A percentile compares a stretch with the other conserved stretches of the same genome.
phyloP scores from a whole-genome alignment of 2,888 invertebrate species.

The Ctenicera cuprea region DNA sequence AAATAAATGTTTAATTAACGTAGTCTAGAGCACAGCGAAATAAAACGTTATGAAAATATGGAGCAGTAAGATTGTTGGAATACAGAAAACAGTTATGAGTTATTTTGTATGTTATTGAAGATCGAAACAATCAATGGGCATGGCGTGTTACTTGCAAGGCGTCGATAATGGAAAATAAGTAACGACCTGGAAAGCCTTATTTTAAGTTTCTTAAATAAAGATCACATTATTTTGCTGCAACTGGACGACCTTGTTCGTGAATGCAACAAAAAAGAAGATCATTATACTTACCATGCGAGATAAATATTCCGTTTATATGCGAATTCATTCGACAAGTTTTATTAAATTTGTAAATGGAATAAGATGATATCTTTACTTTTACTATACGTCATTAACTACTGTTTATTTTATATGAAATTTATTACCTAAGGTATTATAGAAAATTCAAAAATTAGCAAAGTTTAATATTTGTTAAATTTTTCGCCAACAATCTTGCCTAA shows the following conservation, averaged over 20 bases:
- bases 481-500: too few species aligned
- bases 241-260: constrained; percentile 33
- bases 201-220: constrained; percentile 38
- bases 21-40: not conserved
- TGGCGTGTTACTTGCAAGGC: constrained; percentile 21
- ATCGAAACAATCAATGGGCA: constrained; percentile 16
- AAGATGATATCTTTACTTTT: too few species aligned
- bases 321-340: constrained; percentile 1
- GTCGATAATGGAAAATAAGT: constrained; percentile 39
- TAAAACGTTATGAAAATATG: constrained; percentile 4
- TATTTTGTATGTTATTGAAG: not conserved
- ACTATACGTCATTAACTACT: too few species aligned
- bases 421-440: too few species aligned
- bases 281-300: constrained; percentile 5
- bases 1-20: not conserved
- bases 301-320: constrained; percentile 16
- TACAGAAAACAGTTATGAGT: constrained; percentile 1
- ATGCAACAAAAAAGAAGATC: constrained; percentile 27
- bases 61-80: not conserved
- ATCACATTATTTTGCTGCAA: constrained; percentile 40
- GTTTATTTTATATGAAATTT: too few species aligned
- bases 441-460: too few species aligned
- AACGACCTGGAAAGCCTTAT: constrained; percentile 16
- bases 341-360: not conserved
- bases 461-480: too few species aligned